Evolutionary conservation across 2,797 vertebrate species (phyloP).

Genomic region (Bucorvus abyssinicus): DNA sequence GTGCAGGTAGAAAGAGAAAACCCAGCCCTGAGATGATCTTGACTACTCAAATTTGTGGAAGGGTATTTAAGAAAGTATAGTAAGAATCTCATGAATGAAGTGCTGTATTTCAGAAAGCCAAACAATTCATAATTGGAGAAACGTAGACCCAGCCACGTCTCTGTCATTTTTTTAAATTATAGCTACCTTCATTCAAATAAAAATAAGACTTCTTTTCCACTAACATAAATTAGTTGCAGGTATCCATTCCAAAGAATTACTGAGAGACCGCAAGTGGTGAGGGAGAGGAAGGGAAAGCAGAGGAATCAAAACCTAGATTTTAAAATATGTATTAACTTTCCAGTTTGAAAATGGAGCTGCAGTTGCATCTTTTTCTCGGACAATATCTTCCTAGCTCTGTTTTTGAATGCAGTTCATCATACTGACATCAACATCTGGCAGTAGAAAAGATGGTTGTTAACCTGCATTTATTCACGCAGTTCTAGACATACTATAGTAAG

Average conservation of each 20-base stretch:
- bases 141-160: background rate
- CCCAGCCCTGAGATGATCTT: background rate
- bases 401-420: background rate
- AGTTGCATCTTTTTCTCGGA: background rate
- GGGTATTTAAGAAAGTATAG: background rate
- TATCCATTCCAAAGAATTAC: background rate
- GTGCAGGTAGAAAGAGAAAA: background rate
- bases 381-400: background rate
- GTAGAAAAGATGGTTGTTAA: background rate
- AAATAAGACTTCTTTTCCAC: background rate
- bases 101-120: background rate
- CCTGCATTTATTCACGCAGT: background rate
- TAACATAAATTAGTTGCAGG: background rate
- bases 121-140: rapidly evolving
- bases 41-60: background rate
- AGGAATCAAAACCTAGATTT: background rate
- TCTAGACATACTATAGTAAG: background rate
- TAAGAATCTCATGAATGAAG: background rate
- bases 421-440: background rate
- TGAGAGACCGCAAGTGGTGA: background rate
- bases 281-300: background rate
- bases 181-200: background rate
- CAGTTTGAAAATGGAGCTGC: background rate
- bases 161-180: background rate
- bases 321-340: background rate